Evolutionary conservation across 2,113 vertebrate genomes (phyloP), one percentile per base, ranked within the genome.

Genomic region (Willisornis vidua): DNA sequence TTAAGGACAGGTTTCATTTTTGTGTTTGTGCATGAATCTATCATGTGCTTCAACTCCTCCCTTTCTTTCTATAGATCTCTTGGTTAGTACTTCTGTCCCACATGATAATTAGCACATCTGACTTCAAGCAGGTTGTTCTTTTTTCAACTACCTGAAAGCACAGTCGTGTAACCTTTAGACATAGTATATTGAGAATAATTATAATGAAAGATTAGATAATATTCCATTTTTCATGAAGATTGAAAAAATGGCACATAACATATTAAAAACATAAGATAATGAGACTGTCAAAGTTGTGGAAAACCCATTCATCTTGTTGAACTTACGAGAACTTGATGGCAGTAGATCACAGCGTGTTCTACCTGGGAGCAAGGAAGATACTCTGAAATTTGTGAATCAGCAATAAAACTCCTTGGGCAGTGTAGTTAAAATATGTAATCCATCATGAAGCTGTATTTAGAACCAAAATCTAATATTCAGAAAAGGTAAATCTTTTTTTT

Each of bases 391-490:
- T 62, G 11, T 54, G 17, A 22, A 9, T 59, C 59, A 89, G 54
- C 23, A 65, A n/a, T 59, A 89, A 77, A 85, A 78, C 5, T 71
- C 57, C 8, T 68, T 54, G 46, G 15, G 20, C 26, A 74, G 16
- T 49, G 5, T 23, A 51, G 9, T 58, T 54, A 35, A 96, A 58
- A 85, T 25, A 12, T 57, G 13, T 35, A 65, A 90, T 58, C 8
- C 22, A 22, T 45, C 14, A 78, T 54, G 51, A 87, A 77, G 41
- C 7, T 15, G 29, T 14, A 41, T 23, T 18, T 6, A 68, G 5
- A 90, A 8, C 20, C 1, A 5, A 2, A n/a, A 5, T 19, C 12
- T 24, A 48, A 12, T 52, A 20, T 37, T 71, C 3, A 0, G 11
- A 74, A 89, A 62, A 77, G 6, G 2, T n/a, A 11, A 45, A 2